Evolutionary conservation across 2,888 invertebrate species (phyloP).

Genomic region (Papilio protenor): DNA sequence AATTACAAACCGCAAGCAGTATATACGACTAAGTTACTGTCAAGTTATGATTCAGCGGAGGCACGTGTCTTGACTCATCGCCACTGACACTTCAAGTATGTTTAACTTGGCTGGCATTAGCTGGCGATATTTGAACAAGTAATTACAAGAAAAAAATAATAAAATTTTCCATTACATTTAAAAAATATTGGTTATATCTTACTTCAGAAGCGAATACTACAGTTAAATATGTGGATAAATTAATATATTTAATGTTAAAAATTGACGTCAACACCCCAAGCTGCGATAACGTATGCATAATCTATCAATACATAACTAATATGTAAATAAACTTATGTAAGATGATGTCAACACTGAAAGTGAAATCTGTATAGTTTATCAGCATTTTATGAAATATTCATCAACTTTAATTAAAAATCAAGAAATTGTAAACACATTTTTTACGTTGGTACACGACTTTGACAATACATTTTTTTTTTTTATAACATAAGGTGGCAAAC

Average conservation of each 20-base stretch:
- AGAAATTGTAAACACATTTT: not conserved
- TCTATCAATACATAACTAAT: slow-evolving; percentile 13
- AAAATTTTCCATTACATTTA: slow-evolving; percentile 6
- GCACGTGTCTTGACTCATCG: slow-evolving; percentile 39
- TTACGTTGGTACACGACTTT: not conserved
- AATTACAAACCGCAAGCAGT: slow-evolving; percentile 29
- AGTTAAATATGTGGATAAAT: slow-evolving; percentile 21
- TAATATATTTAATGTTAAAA: slow-evolving; percentile 29
- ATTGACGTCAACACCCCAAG: not conserved
- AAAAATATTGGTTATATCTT: no score
- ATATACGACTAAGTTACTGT: slow-evolving; percentile 25
- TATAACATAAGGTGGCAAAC: no score
- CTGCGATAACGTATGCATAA: not conserved
- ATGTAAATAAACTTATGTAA: slow-evolving; percentile 27
- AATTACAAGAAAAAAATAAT: slow-evolving; percentile 1
- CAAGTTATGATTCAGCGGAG: slow-evolving; percentile 36
- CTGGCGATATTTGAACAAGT: slow-evolving; percentile 32
- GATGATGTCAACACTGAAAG: slow-evolving; percentile 20
- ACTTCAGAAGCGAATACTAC: slow-evolving; percentile 4
- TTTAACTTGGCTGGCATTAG: slow-evolving; percentile 35
- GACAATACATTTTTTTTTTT: no score
- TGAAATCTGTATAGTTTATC: slow-evolving; percentile 28
- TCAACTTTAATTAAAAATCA: not conserved
- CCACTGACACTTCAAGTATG: slow-evolving; percentile 30
- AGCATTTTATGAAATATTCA: slow-evolving; percentile 1